Conservation (phyloP, 2,113 vertebrate species). For the Perca schrenkii region DNA sequence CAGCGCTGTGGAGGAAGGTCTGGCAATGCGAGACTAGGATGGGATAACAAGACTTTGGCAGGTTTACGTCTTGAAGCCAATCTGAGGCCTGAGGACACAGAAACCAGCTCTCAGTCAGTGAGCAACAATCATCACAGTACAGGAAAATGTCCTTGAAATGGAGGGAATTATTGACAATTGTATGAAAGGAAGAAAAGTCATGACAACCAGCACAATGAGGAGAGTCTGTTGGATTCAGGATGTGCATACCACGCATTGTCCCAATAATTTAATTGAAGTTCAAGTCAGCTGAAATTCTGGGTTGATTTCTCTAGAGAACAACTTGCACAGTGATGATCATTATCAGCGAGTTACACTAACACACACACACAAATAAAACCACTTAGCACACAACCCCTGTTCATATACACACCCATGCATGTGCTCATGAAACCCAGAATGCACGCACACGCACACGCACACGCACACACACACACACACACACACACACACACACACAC, state of each 20-base stretch:
- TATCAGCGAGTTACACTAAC: conserved; percentile 42
- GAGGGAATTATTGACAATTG: conserved; percentile 11
- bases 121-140: not conserved
- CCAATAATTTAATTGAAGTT: conserved; percentile 64
- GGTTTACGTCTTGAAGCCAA: not conserved
- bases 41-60: conserved; percentile 1
- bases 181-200: conserved; percentile 20
- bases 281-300: conserved; percentile 68
- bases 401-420: conserved; percentile 8
- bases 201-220: conserved; percentile 40
- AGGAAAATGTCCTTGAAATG: not conserved
- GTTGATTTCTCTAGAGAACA: conserved; percentile 64
- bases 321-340: conserved; percentile 61
- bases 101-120: not conserved
- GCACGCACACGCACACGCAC: not conserved
- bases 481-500: not conserved
- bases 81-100: not conserved
- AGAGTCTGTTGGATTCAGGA: conserved; percentile 36
- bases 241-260: conserved; percentile 44
- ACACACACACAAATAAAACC: conserved; percentile 15
- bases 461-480: not conserved
- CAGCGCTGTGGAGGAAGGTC: too few relatives aligned
- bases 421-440: conserved; percentile 9
- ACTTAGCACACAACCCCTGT: conserved; percentile 29
- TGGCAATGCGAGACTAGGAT: not conserved